These are phyloP conservation scores for Zosterops pallidus DNA, from an alignment of 2,113 vertebrate genomes.

Conservation along the genomic window DNA sequence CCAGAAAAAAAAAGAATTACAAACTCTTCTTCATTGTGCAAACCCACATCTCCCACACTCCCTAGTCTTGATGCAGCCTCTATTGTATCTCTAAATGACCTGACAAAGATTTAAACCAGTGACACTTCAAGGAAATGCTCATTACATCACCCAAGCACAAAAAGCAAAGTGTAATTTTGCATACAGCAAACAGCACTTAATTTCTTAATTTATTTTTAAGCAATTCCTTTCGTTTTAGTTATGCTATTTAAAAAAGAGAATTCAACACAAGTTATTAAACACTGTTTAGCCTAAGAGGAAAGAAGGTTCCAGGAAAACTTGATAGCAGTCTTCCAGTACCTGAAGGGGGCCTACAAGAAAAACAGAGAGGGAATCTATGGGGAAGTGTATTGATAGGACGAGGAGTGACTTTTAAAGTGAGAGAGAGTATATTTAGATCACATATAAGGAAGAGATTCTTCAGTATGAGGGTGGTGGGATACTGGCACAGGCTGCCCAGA, in stretches of 20 bases:
- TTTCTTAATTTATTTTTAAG: not conserved
- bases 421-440: not conserved
- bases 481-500: not conserved
- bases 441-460: not conserved
- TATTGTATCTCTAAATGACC: not conserved
- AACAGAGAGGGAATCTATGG: accelerated
- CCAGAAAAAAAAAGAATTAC: not conserved
- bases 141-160: not conserved
- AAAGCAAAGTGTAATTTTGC: not conserved
- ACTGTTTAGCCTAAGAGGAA: not conserved
- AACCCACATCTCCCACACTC: not conserved
- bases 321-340: not conserved
- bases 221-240: not conserved
- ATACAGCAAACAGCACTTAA: not conserved
- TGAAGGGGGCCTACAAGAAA: not conserved
- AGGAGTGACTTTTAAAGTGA: not conserved
- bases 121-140: not conserved
- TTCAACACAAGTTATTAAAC: not conserved
- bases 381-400: not conserved
- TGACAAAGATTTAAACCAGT: not conserved
- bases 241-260: not conserved
- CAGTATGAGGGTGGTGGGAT: not conserved
- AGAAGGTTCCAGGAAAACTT: not conserved
- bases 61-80: not conserved
- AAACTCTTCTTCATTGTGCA: not conserved